Conservation (phyloP, 1,140 invertebrate species). For the Elysia chlorotica region DNA sequence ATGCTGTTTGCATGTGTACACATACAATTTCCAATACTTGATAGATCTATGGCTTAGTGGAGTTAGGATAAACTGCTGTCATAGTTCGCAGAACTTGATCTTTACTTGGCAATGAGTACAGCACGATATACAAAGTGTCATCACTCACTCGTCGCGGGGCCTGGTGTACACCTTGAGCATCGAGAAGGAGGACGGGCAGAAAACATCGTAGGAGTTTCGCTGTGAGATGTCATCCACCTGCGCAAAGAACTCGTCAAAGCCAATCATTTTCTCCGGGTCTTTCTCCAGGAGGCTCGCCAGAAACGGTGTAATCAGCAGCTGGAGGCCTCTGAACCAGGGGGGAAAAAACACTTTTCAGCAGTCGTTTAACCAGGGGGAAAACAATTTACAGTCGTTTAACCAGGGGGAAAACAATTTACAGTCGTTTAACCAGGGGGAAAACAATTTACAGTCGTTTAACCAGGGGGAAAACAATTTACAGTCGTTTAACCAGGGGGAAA, state of each 20-base stretch:
- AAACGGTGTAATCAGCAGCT: constrained; percentile 34
- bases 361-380: too few relatives aligned
- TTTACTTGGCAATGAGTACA: background rate
- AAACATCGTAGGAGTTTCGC: constrained; percentile 31
- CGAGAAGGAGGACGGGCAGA: constrained; percentile 30
- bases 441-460: too few relatives aligned
- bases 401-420: too few relatives aligned
- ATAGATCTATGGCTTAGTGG: too few relatives aligned
- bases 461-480: too few relatives aligned
- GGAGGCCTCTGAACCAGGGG: constrained; percentile 5
- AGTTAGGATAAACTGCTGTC: background rate
- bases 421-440: too few relatives aligned
- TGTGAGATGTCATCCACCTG: constrained; percentile 71
- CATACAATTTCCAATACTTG: too few relatives aligned
- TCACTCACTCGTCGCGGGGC: constrained; percentile 31
- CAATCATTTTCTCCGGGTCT: constrained; percentile 87
- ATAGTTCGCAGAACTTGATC: background rate
- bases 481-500: too few relatives aligned
- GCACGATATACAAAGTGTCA: background rate
- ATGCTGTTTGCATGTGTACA: too few relatives aligned
- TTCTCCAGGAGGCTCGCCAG: constrained; percentile 70
- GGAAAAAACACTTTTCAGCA: constrained; percentile 1
- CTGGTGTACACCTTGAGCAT: constrained; percentile 33
- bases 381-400: too few relatives aligned
- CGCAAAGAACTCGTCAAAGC: constrained; percentile 90